A percentile compares a stretch with the other conserved stretches of the same genome.
Evolutionary conservation across 1,140 invertebrate genomes (phyloP).

Genomic region (Micrasema longulum): DNA sequence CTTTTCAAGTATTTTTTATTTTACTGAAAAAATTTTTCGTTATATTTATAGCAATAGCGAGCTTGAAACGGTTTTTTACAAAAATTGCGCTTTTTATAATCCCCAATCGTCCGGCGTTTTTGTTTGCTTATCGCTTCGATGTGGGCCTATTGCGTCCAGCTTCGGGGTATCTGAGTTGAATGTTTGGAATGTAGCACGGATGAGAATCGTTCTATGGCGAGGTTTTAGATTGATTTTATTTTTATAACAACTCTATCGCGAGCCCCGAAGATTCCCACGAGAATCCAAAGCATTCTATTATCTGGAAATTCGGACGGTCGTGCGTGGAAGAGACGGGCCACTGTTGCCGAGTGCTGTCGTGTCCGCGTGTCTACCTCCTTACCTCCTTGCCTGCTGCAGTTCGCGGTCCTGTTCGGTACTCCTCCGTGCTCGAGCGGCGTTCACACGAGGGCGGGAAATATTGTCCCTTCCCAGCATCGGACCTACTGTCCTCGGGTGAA

Average conservation of each 20-base stretch:
- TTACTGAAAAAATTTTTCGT: too few relatives aligned
- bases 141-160: background rate
- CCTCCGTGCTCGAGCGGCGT: background rate
- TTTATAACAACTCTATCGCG: constrained; percentile 47
- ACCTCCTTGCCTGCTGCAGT: too few relatives aligned
- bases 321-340: constrained; percentile 42
- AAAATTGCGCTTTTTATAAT: too few relatives aligned
- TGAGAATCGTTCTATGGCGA: constrained; percentile 23
- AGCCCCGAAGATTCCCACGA: constrained; percentile 48
- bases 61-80: too few relatives aligned
- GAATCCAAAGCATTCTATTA: constrained; percentile 50
- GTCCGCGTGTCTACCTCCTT: too few relatives aligned
- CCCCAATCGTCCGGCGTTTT: too few relatives aligned
- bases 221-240: constrained; percentile 38
- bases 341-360: too few relatives aligned
- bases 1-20: too few relatives aligned
- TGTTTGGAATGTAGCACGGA: constrained; percentile 27
- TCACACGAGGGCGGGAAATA: constrained; percentile 21
- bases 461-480: constrained; percentile 16
- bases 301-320: constrained; percentile 46
- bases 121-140: background rate
- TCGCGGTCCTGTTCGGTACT: too few relatives aligned
- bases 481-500: background rate
- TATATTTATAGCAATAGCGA: too few relatives aligned
- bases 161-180: too few relatives aligned